A percentile compares a stretch with the other conserved stretches of the same genome.
Conservation (phyloP, 2,113 vertebrate genomes). For the Callospermophilus lateralis region DNA sequence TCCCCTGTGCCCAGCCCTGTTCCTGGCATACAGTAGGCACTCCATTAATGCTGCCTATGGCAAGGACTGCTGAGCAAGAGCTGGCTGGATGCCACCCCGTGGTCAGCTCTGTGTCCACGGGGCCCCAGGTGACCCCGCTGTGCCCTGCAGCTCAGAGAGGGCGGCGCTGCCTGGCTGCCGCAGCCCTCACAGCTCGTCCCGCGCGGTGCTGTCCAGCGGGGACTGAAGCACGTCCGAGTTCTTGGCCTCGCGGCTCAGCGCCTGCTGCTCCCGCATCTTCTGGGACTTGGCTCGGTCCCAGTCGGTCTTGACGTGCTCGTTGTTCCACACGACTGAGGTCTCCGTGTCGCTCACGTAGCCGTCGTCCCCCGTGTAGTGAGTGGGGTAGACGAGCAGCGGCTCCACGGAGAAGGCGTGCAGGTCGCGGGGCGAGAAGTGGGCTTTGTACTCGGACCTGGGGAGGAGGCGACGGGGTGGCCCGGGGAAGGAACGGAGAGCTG, state of each 20-base stretch:
- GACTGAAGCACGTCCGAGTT: conserved; percentile 94
- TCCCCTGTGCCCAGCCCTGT: not conserved
- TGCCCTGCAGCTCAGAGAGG: not conserved
- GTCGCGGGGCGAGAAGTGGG: conserved; percentile 92
- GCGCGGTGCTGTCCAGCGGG: conserved; percentile 91
- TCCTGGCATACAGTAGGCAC: not conserved
- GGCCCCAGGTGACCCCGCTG: not conserved
- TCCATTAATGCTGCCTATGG: conserved; percentile 14
- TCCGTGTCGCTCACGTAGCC: conserved; percentile 97
- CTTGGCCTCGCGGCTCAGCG: conserved; percentile 93
- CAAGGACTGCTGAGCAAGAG: not conserved
- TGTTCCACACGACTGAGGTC: conserved; percentile 96
- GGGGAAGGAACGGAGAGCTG: not conserved
- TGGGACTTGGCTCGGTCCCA: conserved; percentile 94
- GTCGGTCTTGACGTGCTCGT: conserved; percentile 92
- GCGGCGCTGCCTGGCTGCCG: not conserved
- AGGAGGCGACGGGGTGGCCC: fast-evolving
- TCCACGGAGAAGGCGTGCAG: conserved; percentile 94
- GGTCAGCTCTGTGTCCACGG: not conserved
- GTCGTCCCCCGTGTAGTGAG: conserved; percentile 94
- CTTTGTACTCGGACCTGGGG: conserved; percentile 92
- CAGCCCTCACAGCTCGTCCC: conserved; percentile 92
- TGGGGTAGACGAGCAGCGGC: conserved; percentile 94
- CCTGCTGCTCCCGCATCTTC: conserved; percentile 93
- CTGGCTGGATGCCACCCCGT: not conserved